These are phyloP conservation scores for Halictus rubicundus DNA, from an alignment of 1,140 invertebrate genomes.

Conservation along the genomic window DNA sequence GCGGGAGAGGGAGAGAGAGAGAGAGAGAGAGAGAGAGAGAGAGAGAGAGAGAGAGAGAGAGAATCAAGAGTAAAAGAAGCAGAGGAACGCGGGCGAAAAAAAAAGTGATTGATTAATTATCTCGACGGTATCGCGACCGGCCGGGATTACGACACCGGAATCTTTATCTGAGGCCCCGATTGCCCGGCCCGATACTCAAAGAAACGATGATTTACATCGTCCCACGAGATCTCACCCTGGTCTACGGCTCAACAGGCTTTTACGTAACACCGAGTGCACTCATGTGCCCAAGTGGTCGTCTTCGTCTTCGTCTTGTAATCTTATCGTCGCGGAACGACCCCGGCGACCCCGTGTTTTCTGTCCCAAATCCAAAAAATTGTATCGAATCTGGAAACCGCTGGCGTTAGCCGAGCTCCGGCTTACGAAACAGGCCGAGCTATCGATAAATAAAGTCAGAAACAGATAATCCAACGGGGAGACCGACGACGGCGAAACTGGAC, in stretches of 20 bases:
- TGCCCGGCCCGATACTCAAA: slow-evolving; percentile 1
- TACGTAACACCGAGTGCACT: slow-evolving; percentile 68
- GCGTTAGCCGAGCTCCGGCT: slow-evolving; percentile 11
- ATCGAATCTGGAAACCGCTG: slow-evolving; percentile 30
- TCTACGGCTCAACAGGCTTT: slow-evolving; percentile 29
- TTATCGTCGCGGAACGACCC: slow-evolving; percentile 67
- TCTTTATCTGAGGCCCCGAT: slow-evolving; percentile 28
- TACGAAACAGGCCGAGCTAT: slow-evolving; percentile 53
- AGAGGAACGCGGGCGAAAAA: neutral
- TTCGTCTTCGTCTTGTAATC: slow-evolving; percentile 50
- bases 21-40: no score
- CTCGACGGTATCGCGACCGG: neutral
- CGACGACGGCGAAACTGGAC: slow-evolving; percentile 1
- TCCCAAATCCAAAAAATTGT: slow-evolving; percentile 68
- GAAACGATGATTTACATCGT: slow-evolving; percentile 32
- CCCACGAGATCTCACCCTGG: slow-evolving; percentile 29
- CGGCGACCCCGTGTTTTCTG: slow-evolving; percentile 69
- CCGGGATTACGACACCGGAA: slow-evolving; percentile 7
- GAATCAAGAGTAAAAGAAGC: neutral
- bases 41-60: no score
- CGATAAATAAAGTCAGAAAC: slow-evolving; percentile 39
- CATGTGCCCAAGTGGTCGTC: slow-evolving; percentile 49
- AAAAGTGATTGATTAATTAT: slow-evolving; percentile 16
- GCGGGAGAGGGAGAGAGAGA: no score
- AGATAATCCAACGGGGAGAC: slow-evolving; percentile 33